Base-by-base conservation (phyloP, 2,113 vertebrate genomes). In the Macroglossus sobrinus region DNA sequence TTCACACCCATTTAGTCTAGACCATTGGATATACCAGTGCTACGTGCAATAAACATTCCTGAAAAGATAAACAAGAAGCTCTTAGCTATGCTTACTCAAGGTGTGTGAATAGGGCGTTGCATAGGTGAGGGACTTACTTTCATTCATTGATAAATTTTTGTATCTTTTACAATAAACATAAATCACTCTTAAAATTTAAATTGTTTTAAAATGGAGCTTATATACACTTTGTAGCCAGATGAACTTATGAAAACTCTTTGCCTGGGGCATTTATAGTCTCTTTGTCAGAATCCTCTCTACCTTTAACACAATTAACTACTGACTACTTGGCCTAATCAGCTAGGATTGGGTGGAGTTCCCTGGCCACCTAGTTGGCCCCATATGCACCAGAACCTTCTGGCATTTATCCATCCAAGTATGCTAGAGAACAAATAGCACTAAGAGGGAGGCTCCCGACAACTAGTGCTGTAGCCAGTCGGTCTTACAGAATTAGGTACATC, bases 301-400 rank as follows among this genome's bases (percentile, higher is more conserved):
- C 69, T 96, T 93, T 93, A 53, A 66, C 89, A 92, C 79, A 80
- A 26, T 93, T 95, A 94, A 80, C 90, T 84, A 61, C 59, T 5
- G n/a, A 74, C 68, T 94, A 69, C 74, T 74, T 84, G 90, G 74
- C 75, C 59, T 87, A 68, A 86, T 74, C 90, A 45, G 14, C 40
- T 79, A 80, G 26, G 64, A 69, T 1, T 89, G 63, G 59, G 68
- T 79, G 84, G 90, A 71, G 69, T 18, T 94, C 79, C 50, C 84
- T 84, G 66, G 61, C n/a, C 40, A 26, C 75, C 59, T 71, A 75
- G 30, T 55, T 96, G 87, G 64, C 71, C 50, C 87, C 66, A 53
- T 5, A 74, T 55, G 21, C 55, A 86, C 78, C 80, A 96, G 92
- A 87, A 86, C 64, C 66, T 84, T 30, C 69, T 97, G 94, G 69